Conservation (phyloP, 2,888 invertebrate genomes). For the Podotricha telesiphe region DNA sequence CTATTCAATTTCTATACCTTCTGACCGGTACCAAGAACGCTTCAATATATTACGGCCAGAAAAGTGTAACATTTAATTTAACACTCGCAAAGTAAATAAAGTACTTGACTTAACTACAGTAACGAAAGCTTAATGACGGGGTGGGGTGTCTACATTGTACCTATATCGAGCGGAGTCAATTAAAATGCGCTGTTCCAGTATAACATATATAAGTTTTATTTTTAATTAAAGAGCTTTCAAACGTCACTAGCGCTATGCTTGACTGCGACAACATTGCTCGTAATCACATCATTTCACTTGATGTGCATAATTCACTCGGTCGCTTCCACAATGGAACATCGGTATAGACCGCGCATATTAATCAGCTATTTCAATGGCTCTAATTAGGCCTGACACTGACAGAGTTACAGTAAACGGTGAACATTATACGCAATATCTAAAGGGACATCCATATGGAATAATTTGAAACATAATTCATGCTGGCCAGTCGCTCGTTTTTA, state of each 20-base stretch:
- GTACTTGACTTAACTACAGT: background rate
- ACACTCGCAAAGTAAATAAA: background rate
- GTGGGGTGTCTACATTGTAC: slow-evolving; percentile 24
- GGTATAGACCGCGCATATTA: slow-evolving; percentile 76
- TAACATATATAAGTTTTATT: slow-evolving; percentile 33
- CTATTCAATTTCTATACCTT: background rate
- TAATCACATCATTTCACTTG: slow-evolving; percentile 67
- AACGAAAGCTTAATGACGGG: slow-evolving; percentile 13
- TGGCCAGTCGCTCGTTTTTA: background rate
- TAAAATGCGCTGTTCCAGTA: slow-evolving; percentile 27
- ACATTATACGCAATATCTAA: slow-evolving; percentile 48
- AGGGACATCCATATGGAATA: slow-evolving; percentile 32
- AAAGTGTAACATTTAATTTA: background rate
- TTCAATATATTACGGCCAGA: background rate
- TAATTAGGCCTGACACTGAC: slow-evolving; percentile 80
- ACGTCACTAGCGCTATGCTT: slow-evolving; percentile 34
- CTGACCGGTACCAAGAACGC: background rate
- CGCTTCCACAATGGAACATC: slow-evolving; percentile 69
- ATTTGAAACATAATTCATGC: slow-evolving; percentile 7
- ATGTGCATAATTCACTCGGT: slow-evolving; percentile 65
- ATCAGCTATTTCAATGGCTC: slow-evolving; percentile 79
- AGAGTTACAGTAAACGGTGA: slow-evolving; percentile 72
- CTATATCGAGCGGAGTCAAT: slow-evolving; percentile 31
- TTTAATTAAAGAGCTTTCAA: slow-evolving; percentile 38
- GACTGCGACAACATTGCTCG: slow-evolving; percentile 57